These are phyloP conservation scores for Macrobrachium nipponense DNA, from an alignment of 1,140 invertebrate genomes.

Conservation along the genomic window DNA sequence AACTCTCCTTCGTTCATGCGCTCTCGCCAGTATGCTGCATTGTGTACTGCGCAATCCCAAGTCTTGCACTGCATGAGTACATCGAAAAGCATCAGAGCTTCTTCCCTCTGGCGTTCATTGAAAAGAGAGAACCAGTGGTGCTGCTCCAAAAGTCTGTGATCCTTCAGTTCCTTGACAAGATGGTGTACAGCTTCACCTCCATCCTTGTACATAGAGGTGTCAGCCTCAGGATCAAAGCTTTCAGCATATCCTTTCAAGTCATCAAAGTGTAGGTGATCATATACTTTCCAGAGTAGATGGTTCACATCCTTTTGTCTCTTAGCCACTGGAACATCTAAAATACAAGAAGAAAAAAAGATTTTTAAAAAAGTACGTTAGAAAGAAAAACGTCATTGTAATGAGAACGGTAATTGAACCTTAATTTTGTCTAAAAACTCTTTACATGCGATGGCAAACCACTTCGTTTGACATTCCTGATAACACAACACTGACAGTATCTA, in stretches of 20 bases:
- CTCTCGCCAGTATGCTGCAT: constrained; percentile 27
- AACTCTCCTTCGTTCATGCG: constrained; percentile 36
- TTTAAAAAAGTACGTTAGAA: not conserved
- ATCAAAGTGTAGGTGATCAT: constrained; percentile 4
- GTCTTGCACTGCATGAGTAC: constrained; percentile 23
- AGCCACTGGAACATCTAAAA: not conserved
- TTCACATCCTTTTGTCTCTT: no score
- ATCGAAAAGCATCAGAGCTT: constrained; percentile 41
- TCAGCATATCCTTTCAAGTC: constrained; percentile 13
- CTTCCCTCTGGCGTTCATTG: constrained; percentile 29
- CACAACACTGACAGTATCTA: no score
- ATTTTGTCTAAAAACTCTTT: no score
- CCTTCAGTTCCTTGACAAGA: not conserved
- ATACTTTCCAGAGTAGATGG: not conserved
- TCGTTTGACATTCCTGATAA: no score
- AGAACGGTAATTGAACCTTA: not conserved
- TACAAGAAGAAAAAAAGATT: not conserved
- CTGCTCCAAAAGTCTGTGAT: constrained; percentile 5
- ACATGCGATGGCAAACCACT: no score
- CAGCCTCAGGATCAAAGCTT: constrained; percentile 7
- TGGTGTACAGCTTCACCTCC: constrained; percentile 16
- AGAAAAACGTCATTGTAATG: not conserved
- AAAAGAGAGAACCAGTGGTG: constrained; percentile 44
- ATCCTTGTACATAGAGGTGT: constrained; percentile 23
- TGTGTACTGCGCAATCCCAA: not conserved